Percentiles rank a stretch among this genome's conserved stretches.
Evolutionary conservation across 2,797 vertebrate species (phyloP).

Genomic region (Australoheros facetus): DNA sequence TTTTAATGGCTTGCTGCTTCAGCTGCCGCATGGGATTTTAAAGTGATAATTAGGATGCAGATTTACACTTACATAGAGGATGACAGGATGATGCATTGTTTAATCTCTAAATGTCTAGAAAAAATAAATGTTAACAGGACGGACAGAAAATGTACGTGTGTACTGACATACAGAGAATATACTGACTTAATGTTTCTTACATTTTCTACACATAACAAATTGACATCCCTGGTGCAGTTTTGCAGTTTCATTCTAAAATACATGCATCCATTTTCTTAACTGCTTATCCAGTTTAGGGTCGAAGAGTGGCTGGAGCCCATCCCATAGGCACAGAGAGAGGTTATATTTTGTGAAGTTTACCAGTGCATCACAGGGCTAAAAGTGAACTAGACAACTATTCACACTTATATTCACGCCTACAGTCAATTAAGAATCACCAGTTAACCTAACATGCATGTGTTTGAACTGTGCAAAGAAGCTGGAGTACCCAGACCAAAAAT

Average conservation of each 20-base stretch:
- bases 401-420: too few relatives aligned
- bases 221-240: not conserved
- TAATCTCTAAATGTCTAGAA: not conserved
- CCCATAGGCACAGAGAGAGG: not conserved
- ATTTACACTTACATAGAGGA: conserved; percentile 2
- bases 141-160: not conserved
- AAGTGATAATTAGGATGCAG: conserved; percentile 33
- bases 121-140: not conserved
- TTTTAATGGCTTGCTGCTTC: conserved; percentile 2
- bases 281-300: not conserved
- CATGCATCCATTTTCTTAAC: not conserved
- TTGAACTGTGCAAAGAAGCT: not conserved
- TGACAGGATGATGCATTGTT: conserved; percentile 12
- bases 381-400: not conserved
- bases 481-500: not conserved
- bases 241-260: not conserved
- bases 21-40: not conserved
- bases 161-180: not conserved
- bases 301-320: not conserved
- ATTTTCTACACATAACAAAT: not conserved
- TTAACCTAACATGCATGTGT: too few relatives aligned
- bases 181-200: not conserved
- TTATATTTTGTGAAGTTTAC: not conserved
- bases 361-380: not conserved
- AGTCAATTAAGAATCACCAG: too few relatives aligned